A percentile compares a stretch with the other conserved stretches of the same genome.
Conservation (phyloP, 2,113 vertebrate genomes). For the Electrona antarctica region DNA sequence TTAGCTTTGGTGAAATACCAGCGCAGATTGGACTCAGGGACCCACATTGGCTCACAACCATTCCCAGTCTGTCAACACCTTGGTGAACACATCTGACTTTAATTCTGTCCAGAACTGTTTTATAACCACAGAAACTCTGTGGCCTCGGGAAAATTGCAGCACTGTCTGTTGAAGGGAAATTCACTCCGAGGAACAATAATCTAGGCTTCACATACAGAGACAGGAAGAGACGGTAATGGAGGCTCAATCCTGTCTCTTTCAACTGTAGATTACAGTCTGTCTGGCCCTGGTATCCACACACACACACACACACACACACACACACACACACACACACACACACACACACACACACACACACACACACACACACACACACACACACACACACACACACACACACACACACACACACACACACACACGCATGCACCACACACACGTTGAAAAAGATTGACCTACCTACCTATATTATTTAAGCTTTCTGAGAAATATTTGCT, state of each 20-base stretch:
- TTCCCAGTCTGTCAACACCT: conserved; percentile 28
- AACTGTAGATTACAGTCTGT: not conserved
- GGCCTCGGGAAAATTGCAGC: not conserved
- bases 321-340: not conserved
- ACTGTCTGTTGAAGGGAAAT: not conserved
- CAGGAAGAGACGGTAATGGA: not conserved
- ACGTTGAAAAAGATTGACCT: not conserved
- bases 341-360: no score
- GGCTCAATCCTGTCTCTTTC: no score
- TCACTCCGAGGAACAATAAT: conserved; percentile 8
- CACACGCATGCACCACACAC: not conserved
- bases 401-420: not conserved
- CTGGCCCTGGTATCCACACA: not conserved
- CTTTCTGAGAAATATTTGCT: not conserved
- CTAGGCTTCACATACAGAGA: no score
- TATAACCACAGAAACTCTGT: conserved; percentile 30
- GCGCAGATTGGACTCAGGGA: not conserved
- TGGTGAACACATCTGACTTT: conserved; percentile 19
- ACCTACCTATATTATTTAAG: not conserved
- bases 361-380: no score
- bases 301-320: not conserved
- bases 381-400: no score
- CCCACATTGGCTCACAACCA: not conserved
- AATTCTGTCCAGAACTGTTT: not conserved
- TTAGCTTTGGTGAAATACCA: no score